phyloP scores from a whole-genome alignment of 2,113 vertebrate species.

The Rallus limicola region DNA sequence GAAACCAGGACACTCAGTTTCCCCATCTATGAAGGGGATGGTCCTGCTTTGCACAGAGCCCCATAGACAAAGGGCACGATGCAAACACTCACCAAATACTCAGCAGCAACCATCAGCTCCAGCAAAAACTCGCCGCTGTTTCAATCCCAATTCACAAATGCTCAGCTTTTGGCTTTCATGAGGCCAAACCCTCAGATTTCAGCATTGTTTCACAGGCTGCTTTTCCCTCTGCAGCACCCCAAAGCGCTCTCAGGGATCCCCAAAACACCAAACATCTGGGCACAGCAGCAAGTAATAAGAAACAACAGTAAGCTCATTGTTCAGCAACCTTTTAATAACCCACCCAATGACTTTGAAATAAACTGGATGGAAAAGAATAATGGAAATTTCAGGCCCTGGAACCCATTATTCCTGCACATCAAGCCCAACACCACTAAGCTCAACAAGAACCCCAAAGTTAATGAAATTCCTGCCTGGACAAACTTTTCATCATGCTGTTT shows the following conservation, averaged over 20 bases:
- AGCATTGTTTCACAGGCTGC: background rate
- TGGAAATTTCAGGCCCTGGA: conserved; percentile 34
- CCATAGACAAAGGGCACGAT: fast-evolving
- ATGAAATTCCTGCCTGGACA: conserved; percentile 49
- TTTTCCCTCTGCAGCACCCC: background rate
- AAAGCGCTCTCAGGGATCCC: background rate
- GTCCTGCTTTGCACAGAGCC: background rate
- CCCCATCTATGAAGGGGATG: background rate
- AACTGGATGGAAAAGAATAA: conserved; percentile 23
- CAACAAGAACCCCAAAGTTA: background rate
- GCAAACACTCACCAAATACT: background rate
- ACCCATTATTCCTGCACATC: background rate
- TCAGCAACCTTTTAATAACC: conserved; percentile 41
- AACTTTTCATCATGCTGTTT: conserved; percentile 17
- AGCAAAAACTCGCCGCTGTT: background rate
- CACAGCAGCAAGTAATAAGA: conserved; percentile 10
- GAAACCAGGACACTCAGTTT: no score
- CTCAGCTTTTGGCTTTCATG: background rate
- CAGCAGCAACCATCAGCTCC: background rate
- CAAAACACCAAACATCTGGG: conserved; percentile 32
- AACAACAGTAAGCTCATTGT: background rate
- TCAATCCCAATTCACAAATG: background rate
- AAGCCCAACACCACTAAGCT: background rate
- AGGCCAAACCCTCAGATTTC: background rate
- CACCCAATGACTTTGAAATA: conserved; percentile 38